Conservation (phyloP, 2,113 vertebrate genomes). For the Carassius carassius region DNA sequence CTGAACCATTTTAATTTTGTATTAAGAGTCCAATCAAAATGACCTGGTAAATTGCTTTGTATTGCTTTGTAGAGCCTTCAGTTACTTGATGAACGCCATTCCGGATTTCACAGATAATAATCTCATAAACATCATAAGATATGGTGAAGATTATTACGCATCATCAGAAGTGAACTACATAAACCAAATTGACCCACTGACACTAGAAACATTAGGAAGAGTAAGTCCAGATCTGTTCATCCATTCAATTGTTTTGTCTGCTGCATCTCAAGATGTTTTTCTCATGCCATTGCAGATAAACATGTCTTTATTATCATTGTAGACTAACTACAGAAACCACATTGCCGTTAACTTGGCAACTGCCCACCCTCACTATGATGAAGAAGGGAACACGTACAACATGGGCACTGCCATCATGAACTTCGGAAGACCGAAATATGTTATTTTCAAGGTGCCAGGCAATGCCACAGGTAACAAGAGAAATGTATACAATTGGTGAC, state of each 20-base stretch:
- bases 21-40: no score
- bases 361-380: constrained; percentile 92
- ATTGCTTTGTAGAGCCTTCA: constrained; percentile 78
- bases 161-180: constrained; percentile 91
- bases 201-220: constrained; percentile 86
- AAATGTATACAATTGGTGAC: no score
- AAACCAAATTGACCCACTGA: constrained; percentile 83
- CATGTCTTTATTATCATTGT: constrained; percentile 19
- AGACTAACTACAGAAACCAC: constrained; percentile 90
- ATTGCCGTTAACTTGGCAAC: constrained; percentile 86
- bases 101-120: constrained; percentile 97
- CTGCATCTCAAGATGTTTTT: background rate
- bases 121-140: constrained; percentile 90
- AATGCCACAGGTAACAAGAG: constrained; percentile 73
- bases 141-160: constrained; percentile 87
- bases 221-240: constrained; percentile 66
- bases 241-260: background rate
- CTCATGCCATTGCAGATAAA: background rate
- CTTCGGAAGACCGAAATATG: constrained; percentile 84
- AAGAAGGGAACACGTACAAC: constrained; percentile 86
- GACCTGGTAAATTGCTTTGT: background rate
- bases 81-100: constrained; percentile 84
- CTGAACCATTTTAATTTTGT: background rate
- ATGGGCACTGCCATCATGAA: constrained; percentile 89
- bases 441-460: constrained; percentile 87